Base-by-base conservation (phyloP, 1,140 invertebrate genomes). In the Holcopasites calliopsidis region DNA sequence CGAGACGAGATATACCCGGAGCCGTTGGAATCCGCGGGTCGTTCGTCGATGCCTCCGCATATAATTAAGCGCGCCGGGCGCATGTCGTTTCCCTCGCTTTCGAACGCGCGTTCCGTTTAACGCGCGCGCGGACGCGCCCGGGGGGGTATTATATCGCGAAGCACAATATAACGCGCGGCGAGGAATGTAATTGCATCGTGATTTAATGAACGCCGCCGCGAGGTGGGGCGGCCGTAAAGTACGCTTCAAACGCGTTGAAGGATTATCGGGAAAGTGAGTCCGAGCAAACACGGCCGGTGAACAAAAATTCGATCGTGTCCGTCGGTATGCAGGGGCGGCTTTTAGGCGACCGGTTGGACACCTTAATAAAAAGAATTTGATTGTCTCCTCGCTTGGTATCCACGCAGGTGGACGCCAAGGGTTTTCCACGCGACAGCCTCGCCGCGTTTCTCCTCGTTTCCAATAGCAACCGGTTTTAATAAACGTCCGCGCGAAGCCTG, bases 21-120 rank as follows among this genome's bases (percentile, higher is more conserved):
- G 73, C 76, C 72, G 38, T 28, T 61, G 77, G 82, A 84, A 84
- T 84, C 58, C 77, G 49, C 61, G 68, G 47, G 47, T 79, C 77
- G 80, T 79, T 76, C 58, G 49, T 60, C 26, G 50, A 69, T 65
- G 61, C 75, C 76, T 58, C 42, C 26, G 66, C 54, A 52, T 74
- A 58, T 80, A 79, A 84, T 84, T 76, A 83, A 74, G 40, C 44
- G 7, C 44, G 72, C 66, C 47, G 68, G 31, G 62, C 66, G 49
- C 58, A 42, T 35, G 42, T 65, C 69, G 64, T 84, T 77, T 79
- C 80, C 52, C 76, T 68, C 77, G 77, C 68, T 65, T 84, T 83
- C 83, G 83, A 84, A 83, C 79, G 40, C 66, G 82, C 58, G 54
- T 82, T 54, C 68, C 76, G 80, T 82, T 82, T 76, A 82, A 83